Conservation (phyloP, 2,888 invertebrate species). For the Conus canariensis region DNA sequence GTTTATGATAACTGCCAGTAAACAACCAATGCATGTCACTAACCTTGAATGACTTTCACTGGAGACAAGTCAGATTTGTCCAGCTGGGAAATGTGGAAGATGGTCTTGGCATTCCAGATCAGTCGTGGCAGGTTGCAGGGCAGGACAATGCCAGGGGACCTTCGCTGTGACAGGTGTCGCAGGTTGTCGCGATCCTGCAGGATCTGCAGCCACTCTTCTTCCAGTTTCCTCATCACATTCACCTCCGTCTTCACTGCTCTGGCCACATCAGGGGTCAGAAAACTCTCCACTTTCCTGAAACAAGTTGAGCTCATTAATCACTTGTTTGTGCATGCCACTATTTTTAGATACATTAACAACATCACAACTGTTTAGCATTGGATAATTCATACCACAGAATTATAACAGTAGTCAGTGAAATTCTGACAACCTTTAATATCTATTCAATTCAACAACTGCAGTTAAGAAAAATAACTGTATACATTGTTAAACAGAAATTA, state of each 20-base stretch:
- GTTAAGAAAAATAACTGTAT: no score
- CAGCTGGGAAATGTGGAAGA: conserved; percentile 97
- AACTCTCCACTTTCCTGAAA: conserved; percentile 86
- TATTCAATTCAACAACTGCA: no score
- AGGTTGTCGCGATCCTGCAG: conserved; percentile 92
- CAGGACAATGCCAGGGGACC: conserved; percentile 96
- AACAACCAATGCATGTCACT: not conserved
- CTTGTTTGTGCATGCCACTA: no score
- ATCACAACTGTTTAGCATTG: no score
- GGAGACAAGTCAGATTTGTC: conserved; percentile 96
- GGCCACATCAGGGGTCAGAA: conserved; percentile 96
- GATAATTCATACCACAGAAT: no score
- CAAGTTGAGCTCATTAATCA: no score
- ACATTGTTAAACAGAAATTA: not conserved
- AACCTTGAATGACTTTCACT: conserved; percentile 91
- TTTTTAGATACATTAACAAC: no score
- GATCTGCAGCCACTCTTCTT: conserved; percentile 97
- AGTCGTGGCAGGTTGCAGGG: conserved; percentile 98
- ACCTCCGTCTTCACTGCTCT: conserved; percentile 95
- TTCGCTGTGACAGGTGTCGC: conserved; percentile 96
- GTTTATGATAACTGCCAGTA: no score
- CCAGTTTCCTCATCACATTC: conserved; percentile 93
- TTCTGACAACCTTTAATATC: no score
- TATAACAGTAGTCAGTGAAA: no score
- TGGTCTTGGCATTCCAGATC: conserved; percentile 99